Conservation (phyloP, 2,797 vertebrate species). For the Chelmon rostratus region DNA sequence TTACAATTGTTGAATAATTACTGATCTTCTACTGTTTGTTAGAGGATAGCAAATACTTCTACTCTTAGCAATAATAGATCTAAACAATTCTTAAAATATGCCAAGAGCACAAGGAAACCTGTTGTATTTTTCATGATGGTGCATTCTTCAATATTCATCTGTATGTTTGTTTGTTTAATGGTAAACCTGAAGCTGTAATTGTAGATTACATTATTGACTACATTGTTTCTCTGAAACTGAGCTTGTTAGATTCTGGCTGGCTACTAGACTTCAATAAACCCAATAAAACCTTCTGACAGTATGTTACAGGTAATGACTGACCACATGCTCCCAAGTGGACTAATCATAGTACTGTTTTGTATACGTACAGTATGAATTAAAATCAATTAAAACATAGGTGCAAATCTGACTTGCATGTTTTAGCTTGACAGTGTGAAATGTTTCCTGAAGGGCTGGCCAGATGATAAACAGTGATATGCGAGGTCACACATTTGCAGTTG, state of each 20-base stretch:
- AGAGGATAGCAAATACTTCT: slow-evolving; percentile 8
- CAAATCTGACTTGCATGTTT: not conserved
- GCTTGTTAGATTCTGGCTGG: not conserved
- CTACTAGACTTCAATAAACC: not conserved
- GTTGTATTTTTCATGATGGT: not conserved
- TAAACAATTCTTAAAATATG: slow-evolving; percentile 14
- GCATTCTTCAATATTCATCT: not conserved
- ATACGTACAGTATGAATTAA: not conserved
- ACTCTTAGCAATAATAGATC: slow-evolving; percentile 14
- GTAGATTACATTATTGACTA: no score
- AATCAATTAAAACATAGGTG: not conserved
- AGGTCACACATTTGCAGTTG: not conserved
- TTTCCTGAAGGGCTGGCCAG: not conserved
- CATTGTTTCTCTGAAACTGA: not conserved
- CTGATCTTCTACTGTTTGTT: slow-evolving; percentile 18
- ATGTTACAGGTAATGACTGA: not conserved
- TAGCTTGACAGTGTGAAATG: not conserved
- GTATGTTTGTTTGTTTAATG: not conserved
- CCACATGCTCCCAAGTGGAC: not conserved
- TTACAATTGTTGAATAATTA: slow-evolving; percentile 34
- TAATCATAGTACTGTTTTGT: not conserved
- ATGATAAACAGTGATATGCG: not conserved
- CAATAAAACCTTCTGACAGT: not conserved
- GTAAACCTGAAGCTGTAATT: not conserved
- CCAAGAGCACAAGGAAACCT: not conserved